phyloP scores from a whole-genome alignment of 2,888 invertebrate species.

The Agonopterix subpropinquella region DNA sequence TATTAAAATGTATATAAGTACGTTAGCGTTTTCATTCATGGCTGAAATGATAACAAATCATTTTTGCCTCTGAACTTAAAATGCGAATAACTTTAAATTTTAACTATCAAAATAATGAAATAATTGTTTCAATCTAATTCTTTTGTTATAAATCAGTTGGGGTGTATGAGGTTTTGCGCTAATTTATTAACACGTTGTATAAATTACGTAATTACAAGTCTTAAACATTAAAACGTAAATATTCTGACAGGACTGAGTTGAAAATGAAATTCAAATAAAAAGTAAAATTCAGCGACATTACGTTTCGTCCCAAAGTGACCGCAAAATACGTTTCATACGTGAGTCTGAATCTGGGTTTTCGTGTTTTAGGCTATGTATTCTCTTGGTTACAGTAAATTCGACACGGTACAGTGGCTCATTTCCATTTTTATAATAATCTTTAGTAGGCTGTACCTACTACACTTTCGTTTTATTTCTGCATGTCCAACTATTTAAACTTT shows the following conservation, averaged over 20 bases:
- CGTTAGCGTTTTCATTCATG: too few species aligned
- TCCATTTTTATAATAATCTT: conserved; percentile 15
- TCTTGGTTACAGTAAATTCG: conserved; percentile 12
- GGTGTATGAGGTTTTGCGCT: too few species aligned
- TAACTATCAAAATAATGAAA: too few species aligned
- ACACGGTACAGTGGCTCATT: conserved; percentile 18
- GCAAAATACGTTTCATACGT: conserved; percentile 34
- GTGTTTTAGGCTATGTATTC: conserved; percentile 14
- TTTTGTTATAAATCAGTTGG: too few species aligned
- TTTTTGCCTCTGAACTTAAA: too few species aligned
- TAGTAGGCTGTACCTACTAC: conserved; percentile 13
- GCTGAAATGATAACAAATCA: too few species aligned
- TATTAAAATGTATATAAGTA: too few species aligned
- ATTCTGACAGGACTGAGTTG: conserved; percentile 1
- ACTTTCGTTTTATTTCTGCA: conserved; percentile 33
- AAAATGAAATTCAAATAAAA: conserved; percentile 21
- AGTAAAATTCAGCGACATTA: conserved; percentile 24
- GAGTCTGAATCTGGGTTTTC: conserved; percentile 33
- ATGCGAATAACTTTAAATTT: too few species aligned
- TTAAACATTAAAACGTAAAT: not conserved
- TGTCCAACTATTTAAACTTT: conserved; percentile 31
- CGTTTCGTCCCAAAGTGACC: conserved; percentile 28
- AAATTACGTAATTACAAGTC: not conserved
- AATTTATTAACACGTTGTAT: too few species aligned
- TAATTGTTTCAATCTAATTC: too few species aligned